These are phyloP conservation scores for Sinella curviseta DNA, from an alignment of 1,140 invertebrate species.

Conservation along the genomic window DNA sequence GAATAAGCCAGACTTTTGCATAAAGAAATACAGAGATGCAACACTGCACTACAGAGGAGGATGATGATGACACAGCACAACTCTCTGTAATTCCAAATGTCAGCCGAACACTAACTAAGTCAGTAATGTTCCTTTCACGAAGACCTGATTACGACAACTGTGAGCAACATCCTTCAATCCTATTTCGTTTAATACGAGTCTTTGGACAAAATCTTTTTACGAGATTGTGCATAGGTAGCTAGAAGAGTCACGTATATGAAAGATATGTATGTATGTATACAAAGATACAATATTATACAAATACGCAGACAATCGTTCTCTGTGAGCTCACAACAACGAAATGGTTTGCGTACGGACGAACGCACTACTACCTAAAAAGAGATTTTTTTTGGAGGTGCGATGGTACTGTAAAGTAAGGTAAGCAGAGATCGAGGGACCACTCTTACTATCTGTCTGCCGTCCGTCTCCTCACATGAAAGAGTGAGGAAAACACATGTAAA, in stretches of 20 bases:
- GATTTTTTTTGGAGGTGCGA: not conserved
- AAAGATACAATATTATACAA: not conserved
- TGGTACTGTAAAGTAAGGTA: not conserved
- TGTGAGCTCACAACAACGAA: too few species aligned
- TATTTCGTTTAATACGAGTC: conserved; percentile 22
- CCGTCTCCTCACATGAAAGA: conserved; percentile 14
- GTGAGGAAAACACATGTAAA: conserved; percentile 24
- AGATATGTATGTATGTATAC: not conserved
- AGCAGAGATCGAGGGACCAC: too few species aligned
- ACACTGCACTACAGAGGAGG: not conserved
- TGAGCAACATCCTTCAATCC: conserved; percentile 20
- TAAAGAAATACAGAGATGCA: too few species aligned
- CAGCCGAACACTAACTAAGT: conserved; percentile 8
- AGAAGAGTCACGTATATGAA: too few species aligned
- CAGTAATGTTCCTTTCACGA: conserved; percentile 16
- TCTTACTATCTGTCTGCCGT: conserved; percentile 24
- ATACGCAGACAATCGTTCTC: not conserved
- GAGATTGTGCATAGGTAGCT: not conserved
- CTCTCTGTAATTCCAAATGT: conserved; percentile 12
- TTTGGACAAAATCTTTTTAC: conserved; percentile 5
- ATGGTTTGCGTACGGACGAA: too few species aligned
- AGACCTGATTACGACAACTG: conserved; percentile 25
- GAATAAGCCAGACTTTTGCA: too few species aligned
- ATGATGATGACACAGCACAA: conserved; percentile 21
- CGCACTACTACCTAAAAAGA: conserved; percentile 9